Conservation (phyloP, 2,888 invertebrate genomes). For the Tetramorium bicarinatum region DNA sequence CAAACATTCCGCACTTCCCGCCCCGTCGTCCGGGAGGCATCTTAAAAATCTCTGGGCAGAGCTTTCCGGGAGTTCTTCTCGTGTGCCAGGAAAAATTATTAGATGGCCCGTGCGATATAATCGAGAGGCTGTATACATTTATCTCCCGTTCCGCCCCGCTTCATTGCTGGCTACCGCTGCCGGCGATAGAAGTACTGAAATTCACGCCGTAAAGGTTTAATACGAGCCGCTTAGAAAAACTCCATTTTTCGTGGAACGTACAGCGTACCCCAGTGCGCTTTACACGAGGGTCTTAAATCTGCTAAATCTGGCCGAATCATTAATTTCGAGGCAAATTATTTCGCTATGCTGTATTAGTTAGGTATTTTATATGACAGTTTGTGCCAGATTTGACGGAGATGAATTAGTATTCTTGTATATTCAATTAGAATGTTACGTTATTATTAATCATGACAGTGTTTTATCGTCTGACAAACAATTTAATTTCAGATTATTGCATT, state of each 20-base stretch:
- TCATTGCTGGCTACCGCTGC: background rate
- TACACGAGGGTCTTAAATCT: conserved; percentile 11
- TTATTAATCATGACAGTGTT: background rate
- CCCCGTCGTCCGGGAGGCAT: background rate
- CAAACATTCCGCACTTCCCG: conserved; percentile 28
- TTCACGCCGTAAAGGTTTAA: conserved; percentile 44
- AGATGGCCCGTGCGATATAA: conserved; percentile 41
- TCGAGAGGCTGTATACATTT: conserved; percentile 45
- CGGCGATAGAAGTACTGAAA: conserved; percentile 16
- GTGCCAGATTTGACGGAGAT: conserved; percentile 1
- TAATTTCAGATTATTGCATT: conserved; percentile 5
- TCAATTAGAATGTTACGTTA: conserved; percentile 2
- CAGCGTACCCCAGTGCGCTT: background rate
- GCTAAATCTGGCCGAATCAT: conserved; percentile 35
- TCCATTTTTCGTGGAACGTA: conserved; percentile 27
- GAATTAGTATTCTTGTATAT: conserved; percentile 31
- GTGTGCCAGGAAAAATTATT: conserved; percentile 36
- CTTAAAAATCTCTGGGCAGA: conserved; percentile 49
- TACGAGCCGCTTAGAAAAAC: conserved; percentile 45
- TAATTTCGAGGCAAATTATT: conserved; percentile 46
- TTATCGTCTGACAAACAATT: background rate
- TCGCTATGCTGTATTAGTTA: conserved; percentile 7
- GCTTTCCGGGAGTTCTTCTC: conserved; percentile 38
- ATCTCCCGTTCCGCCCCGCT: background rate
- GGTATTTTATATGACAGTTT: conserved; percentile 12